Conservation (phyloP, 2,888 invertebrate genomes). For the Apantesis nais region DNA sequence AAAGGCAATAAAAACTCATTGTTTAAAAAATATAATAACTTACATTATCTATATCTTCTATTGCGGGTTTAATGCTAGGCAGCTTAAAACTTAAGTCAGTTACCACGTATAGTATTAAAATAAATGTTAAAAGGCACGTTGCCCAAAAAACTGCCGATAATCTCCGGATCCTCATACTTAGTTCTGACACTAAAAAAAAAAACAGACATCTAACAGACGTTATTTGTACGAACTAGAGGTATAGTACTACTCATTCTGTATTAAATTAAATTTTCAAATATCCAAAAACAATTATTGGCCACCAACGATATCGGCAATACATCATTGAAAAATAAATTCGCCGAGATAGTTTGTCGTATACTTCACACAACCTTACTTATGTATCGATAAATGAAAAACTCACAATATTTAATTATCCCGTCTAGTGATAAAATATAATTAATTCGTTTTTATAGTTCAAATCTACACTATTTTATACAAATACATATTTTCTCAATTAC, state of each 20-base stretch:
- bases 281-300: slow-evolving; percentile 1
- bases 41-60: slow-evolving; percentile 87
- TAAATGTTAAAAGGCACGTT: slow-evolving; percentile 85
- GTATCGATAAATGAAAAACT: slow-evolving; percentile 18
- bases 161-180: slow-evolving; percentile 84
- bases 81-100: slow-evolving; percentile 87
- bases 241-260: neutral
- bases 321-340: slow-evolving; percentile 18
- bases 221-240: neutral
- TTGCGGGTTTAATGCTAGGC: slow-evolving; percentile 83
- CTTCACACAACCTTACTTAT: slow-evolving; percentile 10
- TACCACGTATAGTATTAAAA: slow-evolving; percentile 88
- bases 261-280: neutral
- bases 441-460: slow-evolving; percentile 19
- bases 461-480: slow-evolving; percentile 23
- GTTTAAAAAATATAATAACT: slow-evolving; percentile 53
- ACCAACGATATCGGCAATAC: slow-evolving; percentile 9
- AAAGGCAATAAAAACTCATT: neutral
- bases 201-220: neutral
- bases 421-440: slow-evolving; percentile 16
- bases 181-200: slow-evolving; percentile 15
- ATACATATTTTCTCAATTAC: slow-evolving; percentile 20
- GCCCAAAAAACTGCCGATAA: slow-evolving; percentile 87
- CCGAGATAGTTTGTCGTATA: slow-evolving; percentile 12
- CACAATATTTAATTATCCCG: slow-evolving; percentile 14